Conservation (phyloP, 35 echinoderm and acorn worm genomes). For the Chiridota heheva region DNA sequence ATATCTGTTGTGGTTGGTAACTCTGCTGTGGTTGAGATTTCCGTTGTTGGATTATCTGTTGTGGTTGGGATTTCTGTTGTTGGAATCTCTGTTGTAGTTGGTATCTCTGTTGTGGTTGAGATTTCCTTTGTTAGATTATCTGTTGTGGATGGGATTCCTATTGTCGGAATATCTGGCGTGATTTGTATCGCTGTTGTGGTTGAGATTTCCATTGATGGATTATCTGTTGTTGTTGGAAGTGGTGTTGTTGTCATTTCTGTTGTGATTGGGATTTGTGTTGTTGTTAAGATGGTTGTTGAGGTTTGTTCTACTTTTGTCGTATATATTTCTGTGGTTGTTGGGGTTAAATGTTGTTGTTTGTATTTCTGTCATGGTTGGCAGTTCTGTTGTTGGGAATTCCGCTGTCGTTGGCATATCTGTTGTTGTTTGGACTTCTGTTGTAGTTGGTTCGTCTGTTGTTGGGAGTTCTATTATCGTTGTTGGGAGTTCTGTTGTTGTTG, state of each 20-base stretch:
- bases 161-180: slow-evolving; percentile 13
- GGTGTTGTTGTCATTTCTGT: background rate
- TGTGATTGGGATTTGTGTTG: background rate
- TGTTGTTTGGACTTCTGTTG: background rate
- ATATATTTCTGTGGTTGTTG: slow-evolving; percentile 6
- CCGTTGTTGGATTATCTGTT: too few species aligned
- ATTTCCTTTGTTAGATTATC: too few species aligned
- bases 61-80: too few species aligned
- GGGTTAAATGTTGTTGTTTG: background rate
- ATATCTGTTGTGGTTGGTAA: too few species aligned
- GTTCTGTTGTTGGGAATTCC: slow-evolving; percentile 17
- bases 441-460: background rate
- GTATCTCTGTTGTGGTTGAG: too few species aligned
- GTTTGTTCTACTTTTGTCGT: background rate
- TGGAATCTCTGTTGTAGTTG: slow-evolving; percentile 3
- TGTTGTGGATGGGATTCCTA: too few species aligned
- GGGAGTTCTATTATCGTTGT: background rate
- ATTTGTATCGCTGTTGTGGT: background rate
- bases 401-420: background rate
- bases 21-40: too few species aligned
- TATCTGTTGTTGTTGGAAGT: background rate
- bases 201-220: background rate
- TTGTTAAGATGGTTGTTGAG: background rate
- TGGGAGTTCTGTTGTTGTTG: slow-evolving; percentile 1
- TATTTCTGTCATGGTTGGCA: background rate